These are phyloP conservation scores for Lipotes vexillifer DNA, from an alignment of 2,113 vertebrate genomes.

Conservation along the genomic window DNA sequence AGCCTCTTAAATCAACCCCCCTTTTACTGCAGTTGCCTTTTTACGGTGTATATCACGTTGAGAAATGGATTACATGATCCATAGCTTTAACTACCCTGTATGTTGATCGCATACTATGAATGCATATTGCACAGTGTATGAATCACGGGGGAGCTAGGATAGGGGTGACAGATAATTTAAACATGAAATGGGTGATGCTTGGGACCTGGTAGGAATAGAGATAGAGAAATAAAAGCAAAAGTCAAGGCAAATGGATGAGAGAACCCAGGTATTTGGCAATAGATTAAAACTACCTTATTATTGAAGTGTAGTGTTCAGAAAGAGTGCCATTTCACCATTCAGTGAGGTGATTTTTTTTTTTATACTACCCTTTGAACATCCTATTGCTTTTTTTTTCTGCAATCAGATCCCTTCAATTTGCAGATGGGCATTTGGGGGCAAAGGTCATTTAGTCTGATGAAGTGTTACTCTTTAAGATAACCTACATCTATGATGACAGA, in stretches of 20 bases:
- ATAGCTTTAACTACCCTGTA: conserved; percentile 38
- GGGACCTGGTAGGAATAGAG: neutral
- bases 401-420: neutral
- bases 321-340: neutral
- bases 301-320: neutral
- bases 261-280: neutral
- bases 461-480: neutral
- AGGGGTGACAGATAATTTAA: neutral
- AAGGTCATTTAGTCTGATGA: neutral
- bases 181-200: conserved; percentile 7
- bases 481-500: neutral
- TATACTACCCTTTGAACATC: neutral
- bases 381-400: neutral
- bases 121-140: conserved; percentile 11
- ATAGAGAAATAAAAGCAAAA: neutral
- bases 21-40: neutral
- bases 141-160: neutral
- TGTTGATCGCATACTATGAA: conserved; percentile 36
- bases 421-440: neutral
- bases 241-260: neutral
- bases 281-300: neutral
- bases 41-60: conserved; percentile 43
- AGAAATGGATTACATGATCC: conserved; percentile 44
- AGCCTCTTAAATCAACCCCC: neutral
- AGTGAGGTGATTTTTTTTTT: neutral